Base-by-base conservation (phyloP, 1,140 invertebrate genomes). In the Drosophila nikananu region DNA sequence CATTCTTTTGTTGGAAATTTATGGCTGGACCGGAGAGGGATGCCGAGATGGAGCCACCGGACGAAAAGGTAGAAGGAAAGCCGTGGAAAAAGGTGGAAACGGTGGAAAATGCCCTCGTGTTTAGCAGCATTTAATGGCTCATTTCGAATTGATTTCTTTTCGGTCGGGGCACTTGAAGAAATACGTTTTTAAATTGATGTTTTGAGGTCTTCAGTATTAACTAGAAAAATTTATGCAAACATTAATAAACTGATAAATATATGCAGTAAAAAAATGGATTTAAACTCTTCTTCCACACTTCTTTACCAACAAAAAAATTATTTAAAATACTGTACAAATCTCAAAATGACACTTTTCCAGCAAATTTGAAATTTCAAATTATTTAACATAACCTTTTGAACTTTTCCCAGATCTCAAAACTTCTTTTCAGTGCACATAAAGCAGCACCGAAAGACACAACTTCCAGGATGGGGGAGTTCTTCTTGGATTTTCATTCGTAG, bases 71-170 rank as follows among this genome's bases (percentile, higher is more conserved):
- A 54, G 35, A 60, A 51, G 65, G 27, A 60, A 51, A 72, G 59
- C 52, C 46, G 42, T 59, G 32, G 77, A 52, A 68, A 67, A 61
- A 51, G 39, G 70, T 86, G 83, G 79, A 86, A 87, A 91, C 91
- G 81, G 86, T 92, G 91, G 90, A 92, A 92, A 83, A 91, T 92
- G 76, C 86, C 77, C 80, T 78, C 55, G 81, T 90, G 86, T 92
- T 92, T 90, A 92, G 86, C 86, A 90, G 77, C 86, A 75, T 92
- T 92, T 92, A 92, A 92, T 92, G 81, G 91, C 86, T 90, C 91
- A 92, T 92, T 92, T 92, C 86, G 77, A 77, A 73, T 82, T 92
- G 90, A 92, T 92, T 92, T 91, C 90, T 89, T 81, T 91, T 75
- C 48, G 68, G 77, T 59, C 23, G 15, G 12, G n/a, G 25, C 55